Evolutionary conservation across 2,888 invertebrate genomes (phyloP), one percentile per base, ranked within the genome.

Genomic region (Ormia ochracea): DNA sequence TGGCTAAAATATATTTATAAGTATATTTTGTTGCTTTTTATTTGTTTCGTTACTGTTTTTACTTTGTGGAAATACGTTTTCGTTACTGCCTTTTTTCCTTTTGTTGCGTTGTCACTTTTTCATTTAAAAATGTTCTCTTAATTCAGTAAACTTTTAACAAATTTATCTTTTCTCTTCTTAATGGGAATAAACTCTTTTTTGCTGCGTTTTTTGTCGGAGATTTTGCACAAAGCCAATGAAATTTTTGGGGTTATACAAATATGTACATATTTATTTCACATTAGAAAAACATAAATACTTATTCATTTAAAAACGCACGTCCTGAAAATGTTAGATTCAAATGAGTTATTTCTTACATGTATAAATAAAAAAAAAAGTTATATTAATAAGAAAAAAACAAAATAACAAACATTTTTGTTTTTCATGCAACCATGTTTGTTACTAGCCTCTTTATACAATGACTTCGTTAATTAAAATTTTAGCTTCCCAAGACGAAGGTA

Each of bases 41-140:
- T 54, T 70, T 65, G 52, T 59, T 56, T 63, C 54, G 28, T 48
- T 59, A 36, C 38, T 70, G 38, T 59, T 58, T 72, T 52, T 70
- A 43, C 59, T 54, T 78, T 74, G 28, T 36, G 50, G 17, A 50
- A 74, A 52, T 74, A 65, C 38, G 48, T 68, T 78, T 78, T 43
- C 56, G 52, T 66, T 43, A 26, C n/a, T 76, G 45, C 61, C 48
- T 68, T 52, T 56, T 73, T 70, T 66, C 41, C 59, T n/a, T 78
- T 75, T 80, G 80, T 76, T 76, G 80, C 80, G 76, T 76, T 80
- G 80, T 80, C 80, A 80, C 59, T 80, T 80, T 80, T 80, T 48
- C 59, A 45, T 54, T 63, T 65, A 50, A 41, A 33, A 52, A 10
- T 43, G 4, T 58, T 54, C 61, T 66, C 43, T 70, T 48, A 36